phyloP scores from a whole-genome alignment of 2,113 vertebrate species.

The Centrocercus urophasianus region DNA sequence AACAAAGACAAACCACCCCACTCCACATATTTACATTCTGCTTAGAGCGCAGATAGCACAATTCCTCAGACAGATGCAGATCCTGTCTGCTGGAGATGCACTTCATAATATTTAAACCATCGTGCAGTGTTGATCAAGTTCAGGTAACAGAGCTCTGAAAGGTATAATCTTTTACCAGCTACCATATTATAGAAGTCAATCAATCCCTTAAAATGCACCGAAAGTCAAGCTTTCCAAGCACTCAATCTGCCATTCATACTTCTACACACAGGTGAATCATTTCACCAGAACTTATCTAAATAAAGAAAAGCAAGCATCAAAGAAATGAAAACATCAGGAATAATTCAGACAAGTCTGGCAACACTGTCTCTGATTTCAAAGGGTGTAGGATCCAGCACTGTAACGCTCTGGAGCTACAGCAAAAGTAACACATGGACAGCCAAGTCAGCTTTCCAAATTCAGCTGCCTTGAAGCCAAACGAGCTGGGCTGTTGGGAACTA shows the following conservation, averaged over 20 bases:
- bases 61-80: not conserved
- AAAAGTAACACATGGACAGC: not conserved
- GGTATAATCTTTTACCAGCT: slow-evolving; percentile 69
- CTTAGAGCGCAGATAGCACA: not conserved
- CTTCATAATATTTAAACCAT: slow-evolving; percentile 63
- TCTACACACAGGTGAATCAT: slow-evolving; percentile 67
- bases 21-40: not conserved
- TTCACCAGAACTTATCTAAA: slow-evolving; percentile 54
- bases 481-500: not conserved
- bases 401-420: not conserved
- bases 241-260: slow-evolving; percentile 66
- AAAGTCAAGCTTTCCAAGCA: slow-evolving; percentile 56
- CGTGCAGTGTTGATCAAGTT: slow-evolving; percentile 22
- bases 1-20: not conserved
- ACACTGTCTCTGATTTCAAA: slow-evolving; percentile 1
- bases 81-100: not conserved
- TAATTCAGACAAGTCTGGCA: slow-evolving; percentile 24
- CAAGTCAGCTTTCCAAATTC: not conserved
- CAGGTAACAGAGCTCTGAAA: slow-evolving; percentile 60
- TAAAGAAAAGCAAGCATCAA: slow-evolving; percentile 59
- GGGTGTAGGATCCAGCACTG: not conserved
- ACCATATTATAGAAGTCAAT: slow-evolving; percentile 56
- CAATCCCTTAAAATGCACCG: slow-evolving; percentile 47
- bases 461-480: not conserved
- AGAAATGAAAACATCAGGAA: slow-evolving; percentile 46